phyloP scores from a whole-genome alignment of 1,140 invertebrate species.

The Phortica variegata region DNA sequence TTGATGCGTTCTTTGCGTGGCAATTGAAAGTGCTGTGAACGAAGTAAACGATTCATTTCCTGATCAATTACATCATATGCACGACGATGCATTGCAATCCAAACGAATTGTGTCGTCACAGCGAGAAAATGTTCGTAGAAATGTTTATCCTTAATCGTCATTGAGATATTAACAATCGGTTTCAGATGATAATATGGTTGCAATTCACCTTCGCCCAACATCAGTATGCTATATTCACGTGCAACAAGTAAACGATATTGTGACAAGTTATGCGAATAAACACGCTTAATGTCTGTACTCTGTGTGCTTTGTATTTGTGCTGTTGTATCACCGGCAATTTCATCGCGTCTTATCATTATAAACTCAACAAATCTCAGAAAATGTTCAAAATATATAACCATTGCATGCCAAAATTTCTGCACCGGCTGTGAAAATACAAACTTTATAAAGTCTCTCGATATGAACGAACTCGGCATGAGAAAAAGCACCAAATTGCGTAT shows the following conservation, averaged over 20 bases:
- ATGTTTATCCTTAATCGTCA: slow-evolving; percentile 11
- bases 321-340: slow-evolving; percentile 10
- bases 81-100: slow-evolving; percentile 18
- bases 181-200: slow-evolving; percentile 11
- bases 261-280: slow-evolving; percentile 10
- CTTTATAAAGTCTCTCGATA: slow-evolving; percentile 12
- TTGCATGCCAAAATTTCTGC: slow-evolving; percentile 11
- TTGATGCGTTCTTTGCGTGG: slow-evolving; percentile 1
- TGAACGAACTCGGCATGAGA: slow-evolving; percentile 10
- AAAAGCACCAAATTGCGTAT: slow-evolving; percentile 22
- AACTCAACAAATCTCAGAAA: slow-evolving; percentile 22
- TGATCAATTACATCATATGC: slow-evolving; percentile 16
- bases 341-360: slow-evolving; percentile 20
- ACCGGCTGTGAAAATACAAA: slow-evolving; percentile 13
- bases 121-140: slow-evolving; percentile 16
- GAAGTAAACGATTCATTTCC: slow-evolving; percentile 23
- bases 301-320: slow-evolving; percentile 18
- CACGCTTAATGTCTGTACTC: slow-evolving; percentile 10
- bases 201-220: slow-evolving; percentile 15
- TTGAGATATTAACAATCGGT: slow-evolving; percentile 16
- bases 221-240: slow-evolving; percentile 14
- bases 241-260: slow-evolving; percentile 22
- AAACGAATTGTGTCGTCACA: slow-evolving; percentile 14
- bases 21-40: slow-evolving; percentile 19
- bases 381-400: slow-evolving; percentile 27